Percentiles rank a stretch among this genome's conserved stretches.
phyloP scores from a whole-genome alignment of 2,888 invertebrate genomes.

The Dysmachus trigonus region DNA sequence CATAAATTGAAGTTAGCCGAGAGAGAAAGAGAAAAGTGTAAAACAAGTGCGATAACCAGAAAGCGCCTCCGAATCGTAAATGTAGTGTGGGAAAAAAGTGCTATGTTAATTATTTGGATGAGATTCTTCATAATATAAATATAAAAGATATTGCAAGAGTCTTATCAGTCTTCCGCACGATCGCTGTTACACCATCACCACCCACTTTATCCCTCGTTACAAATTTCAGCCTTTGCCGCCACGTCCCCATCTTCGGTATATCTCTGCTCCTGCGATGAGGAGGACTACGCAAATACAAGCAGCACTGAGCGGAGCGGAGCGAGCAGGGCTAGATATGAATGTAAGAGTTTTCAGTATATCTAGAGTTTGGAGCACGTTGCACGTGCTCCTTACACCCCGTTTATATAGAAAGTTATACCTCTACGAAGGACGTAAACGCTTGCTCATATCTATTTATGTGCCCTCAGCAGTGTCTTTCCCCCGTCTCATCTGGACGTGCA shows the following conservation, averaged over 20 bases:
- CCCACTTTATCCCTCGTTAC: conserved; percentile 46
- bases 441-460: conserved; percentile 42
- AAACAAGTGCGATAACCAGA: conserved; percentile 17
- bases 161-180: conserved; percentile 53
- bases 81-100: conserved; percentile 22
- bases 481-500: conserved; percentile 41
- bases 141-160: conserved; percentile 47
- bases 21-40: conserved; percentile 3
- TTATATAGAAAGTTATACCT: conserved; percentile 32
- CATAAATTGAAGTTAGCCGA: neutral
- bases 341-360: conserved; percentile 42
- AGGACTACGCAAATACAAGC: conserved; percentile 40
- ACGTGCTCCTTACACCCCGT: conserved; percentile 30
- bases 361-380: conserved; percentile 41
- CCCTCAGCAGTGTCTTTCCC: conserved; percentile 36
- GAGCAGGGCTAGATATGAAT: conserved; percentile 35
- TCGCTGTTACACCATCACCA: conserved; percentile 49
- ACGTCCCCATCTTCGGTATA: conserved; percentile 20
- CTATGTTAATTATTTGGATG: conserved; percentile 47
- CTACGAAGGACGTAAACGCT: conserved; percentile 29
- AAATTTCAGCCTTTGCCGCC: conserved; percentile 37
- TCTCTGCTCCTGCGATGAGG: conserved; percentile 31
- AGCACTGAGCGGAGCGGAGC: conserved; percentile 25
- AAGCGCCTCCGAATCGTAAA: neutral
- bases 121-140: conserved; percentile 43